These are phyloP conservation scores for Boulengeromyrus knoepffleri DNA, from an alignment of 2,113 vertebrate genomes.

Conservation along the genomic window DNA sequence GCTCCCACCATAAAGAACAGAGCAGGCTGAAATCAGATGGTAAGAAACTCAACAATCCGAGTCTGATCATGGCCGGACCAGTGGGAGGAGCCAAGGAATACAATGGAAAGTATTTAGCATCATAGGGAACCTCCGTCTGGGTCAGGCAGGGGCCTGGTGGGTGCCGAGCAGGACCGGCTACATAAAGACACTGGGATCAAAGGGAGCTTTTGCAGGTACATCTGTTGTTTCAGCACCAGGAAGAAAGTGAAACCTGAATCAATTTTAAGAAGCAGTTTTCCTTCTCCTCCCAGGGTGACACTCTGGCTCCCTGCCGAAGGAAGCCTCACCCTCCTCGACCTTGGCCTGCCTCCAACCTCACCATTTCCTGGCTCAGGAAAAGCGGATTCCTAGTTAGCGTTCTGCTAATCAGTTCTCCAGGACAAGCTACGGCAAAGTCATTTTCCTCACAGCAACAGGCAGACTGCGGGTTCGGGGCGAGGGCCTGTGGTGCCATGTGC, in stretches of 20 bases:
- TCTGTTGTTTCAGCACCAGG: neutral
- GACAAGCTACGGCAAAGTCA: neutral
- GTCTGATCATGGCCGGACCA: neutral
- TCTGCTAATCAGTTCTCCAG: slow-evolving; percentile 18
- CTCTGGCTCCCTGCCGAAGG: neutral
- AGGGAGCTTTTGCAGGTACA: neutral
- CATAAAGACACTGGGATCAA: neutral
- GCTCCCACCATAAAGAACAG: neutral
- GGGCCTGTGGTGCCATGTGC: neutral
- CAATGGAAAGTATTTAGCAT: neutral
- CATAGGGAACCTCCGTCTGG: neutral
- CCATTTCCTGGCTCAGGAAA: slow-evolving; percentile 31
- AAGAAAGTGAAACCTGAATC: neutral
- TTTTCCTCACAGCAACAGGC: slow-evolving; percentile 14
- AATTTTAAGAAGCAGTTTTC: neutral
- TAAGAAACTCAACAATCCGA: neutral
- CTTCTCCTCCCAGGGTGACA: neutral
- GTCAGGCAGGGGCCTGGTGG: neutral
- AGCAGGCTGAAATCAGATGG: neutral
- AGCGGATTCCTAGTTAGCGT: slow-evolving; percentile 23
- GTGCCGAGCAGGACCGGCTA: neutral
- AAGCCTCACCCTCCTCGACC: slow-evolving; percentile 12
- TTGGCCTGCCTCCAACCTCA: slow-evolving; percentile 12
- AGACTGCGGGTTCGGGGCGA: neutral
- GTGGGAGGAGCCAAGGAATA: neutral